Conservation (phyloP, 2,888 invertebrate species). For the Saturnia japonica region DNA sequence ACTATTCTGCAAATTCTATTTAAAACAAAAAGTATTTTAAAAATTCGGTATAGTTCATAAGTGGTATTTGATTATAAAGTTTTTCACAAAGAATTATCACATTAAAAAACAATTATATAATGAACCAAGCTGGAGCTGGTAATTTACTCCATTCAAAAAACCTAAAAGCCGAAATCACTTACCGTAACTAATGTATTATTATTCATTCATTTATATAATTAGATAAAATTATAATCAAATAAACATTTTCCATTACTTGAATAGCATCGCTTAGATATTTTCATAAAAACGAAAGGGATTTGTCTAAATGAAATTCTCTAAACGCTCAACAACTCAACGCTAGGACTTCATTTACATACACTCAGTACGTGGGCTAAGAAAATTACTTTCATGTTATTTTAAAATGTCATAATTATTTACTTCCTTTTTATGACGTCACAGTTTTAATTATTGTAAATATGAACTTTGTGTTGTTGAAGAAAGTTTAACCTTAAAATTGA, state of each 20-base stretch:
- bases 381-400: slow-evolving; percentile 17
- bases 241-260: slow-evolving; percentile 47
- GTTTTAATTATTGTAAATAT: neutral
- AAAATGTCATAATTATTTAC: slow-evolving; percentile 19
- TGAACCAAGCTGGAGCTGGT: neutral
- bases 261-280: slow-evolving; percentile 46
- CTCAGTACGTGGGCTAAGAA: slow-evolving; percentile 25
- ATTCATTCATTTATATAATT: neutral
- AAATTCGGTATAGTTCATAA: neutral
- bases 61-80: neutral
- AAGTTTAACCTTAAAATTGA: no score
- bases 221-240: slow-evolving; percentile 29
- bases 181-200: neutral
- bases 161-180: neutral
- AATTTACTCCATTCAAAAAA: neutral
- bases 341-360: slow-evolving; percentile 52
- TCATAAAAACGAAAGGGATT: slow-evolving; percentile 43
- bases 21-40: neutral
- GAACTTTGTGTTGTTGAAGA: no score
- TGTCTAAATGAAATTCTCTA: slow-evolving; percentile 66
- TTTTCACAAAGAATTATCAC: neutral
- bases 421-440: neutral
- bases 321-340: slow-evolving; percentile 44
- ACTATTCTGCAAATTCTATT: neutral
- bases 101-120: neutral